Evolutionary conservation across 2,888 invertebrate genomes (phyloP).

Genomic region (Lissocephala sabroskyi): DNA sequence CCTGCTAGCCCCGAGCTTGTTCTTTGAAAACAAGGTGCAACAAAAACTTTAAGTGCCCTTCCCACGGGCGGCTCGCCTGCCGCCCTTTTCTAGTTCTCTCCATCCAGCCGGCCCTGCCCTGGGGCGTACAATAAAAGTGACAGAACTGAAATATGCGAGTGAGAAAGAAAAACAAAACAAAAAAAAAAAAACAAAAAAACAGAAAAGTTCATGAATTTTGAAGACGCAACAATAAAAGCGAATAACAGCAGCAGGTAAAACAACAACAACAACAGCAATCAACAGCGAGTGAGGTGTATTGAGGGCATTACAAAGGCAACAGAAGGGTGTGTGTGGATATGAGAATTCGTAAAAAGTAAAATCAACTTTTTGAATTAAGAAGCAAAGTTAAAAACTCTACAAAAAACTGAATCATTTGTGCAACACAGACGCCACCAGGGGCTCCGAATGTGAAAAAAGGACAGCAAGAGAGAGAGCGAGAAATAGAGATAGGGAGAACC

Average conservation of each 20-base stretch:
- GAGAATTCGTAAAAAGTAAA: conserved; percentile 19
- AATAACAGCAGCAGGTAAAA: conserved; percentile 2
- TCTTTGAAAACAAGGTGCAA: too few species aligned
- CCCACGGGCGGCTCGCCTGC: too few species aligned
- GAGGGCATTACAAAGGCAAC: background rate
- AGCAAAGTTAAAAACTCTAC: conserved; percentile 56
- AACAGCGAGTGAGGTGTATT: background rate
- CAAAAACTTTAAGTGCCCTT: too few species aligned
- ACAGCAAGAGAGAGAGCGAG: too few species aligned
- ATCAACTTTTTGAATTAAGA: conserved; percentile 58
- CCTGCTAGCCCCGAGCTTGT: too few species aligned
- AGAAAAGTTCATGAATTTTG: conserved; percentile 3
- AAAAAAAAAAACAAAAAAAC: background rate
- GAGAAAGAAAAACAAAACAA: conserved; percentile 41
- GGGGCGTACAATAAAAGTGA: conserved; percentile 53
- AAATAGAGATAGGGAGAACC: conserved; percentile 8
- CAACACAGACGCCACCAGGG: too few species aligned
- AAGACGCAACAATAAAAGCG: background rate
- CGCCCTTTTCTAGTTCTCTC: too few species aligned
- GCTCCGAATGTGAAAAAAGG: too few species aligned
- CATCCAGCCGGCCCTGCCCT: conserved; percentile 4
- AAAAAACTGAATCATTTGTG: conserved; percentile 17
- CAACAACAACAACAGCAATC: background rate
- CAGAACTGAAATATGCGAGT: conserved; percentile 54
- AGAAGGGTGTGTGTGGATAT: background rate